Evolutionary conservation across 1,140 invertebrate genomes (phyloP).

Genomic region (Uloborus diversus): DNA sequence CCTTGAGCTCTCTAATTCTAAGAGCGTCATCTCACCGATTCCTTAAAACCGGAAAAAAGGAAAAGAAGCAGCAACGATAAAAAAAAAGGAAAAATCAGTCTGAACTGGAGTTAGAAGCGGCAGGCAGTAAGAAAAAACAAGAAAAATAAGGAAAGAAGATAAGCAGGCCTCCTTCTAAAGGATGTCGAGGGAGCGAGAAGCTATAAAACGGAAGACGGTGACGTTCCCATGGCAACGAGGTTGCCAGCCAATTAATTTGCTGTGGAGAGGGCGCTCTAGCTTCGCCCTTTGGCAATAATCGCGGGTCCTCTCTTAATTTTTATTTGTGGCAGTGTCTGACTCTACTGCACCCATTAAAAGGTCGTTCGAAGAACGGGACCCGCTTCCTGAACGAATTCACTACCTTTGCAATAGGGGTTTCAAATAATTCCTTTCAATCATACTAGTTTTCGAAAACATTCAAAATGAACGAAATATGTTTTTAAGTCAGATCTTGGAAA

Average conservation of each 20-base stretch:
- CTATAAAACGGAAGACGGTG: slow-evolving; percentile 51
- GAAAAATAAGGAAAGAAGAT: slow-evolving; percentile 35
- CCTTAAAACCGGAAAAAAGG: slow-evolving; percentile 36
- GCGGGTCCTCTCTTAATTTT: slow-evolving; percentile 46
- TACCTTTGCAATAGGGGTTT: too few relatives aligned
- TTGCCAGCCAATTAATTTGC: slow-evolving; percentile 56
- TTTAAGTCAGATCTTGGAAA: too few relatives aligned
- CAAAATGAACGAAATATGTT: too few relatives aligned
- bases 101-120: neutral
- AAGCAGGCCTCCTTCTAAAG: slow-evolving; percentile 33
- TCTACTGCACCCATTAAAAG: slow-evolving; percentile 34
- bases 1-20: slow-evolving; percentile 49
- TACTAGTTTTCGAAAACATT: too few relatives aligned
- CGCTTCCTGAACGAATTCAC: too few relatives aligned
- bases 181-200: slow-evolving; percentile 19
- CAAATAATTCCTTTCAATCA: too few relatives aligned
- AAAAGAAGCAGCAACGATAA: neutral
- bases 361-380: neutral
- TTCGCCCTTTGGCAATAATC: slow-evolving; percentile 43
- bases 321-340: slow-evolving; percentile 41
- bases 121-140: slow-evolving; percentile 6
- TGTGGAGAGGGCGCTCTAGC: slow-evolving; percentile 19
- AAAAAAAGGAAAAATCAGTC: neutral
- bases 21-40: slow-evolving; percentile 49
- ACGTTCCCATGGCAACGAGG: slow-evolving; percentile 41